A percentile compares a stretch with the other conserved stretches of the same genome.
phyloP scores from a whole-genome alignment of 2,888 invertebrate species.

The Drosophila flavopinicola region DNA sequence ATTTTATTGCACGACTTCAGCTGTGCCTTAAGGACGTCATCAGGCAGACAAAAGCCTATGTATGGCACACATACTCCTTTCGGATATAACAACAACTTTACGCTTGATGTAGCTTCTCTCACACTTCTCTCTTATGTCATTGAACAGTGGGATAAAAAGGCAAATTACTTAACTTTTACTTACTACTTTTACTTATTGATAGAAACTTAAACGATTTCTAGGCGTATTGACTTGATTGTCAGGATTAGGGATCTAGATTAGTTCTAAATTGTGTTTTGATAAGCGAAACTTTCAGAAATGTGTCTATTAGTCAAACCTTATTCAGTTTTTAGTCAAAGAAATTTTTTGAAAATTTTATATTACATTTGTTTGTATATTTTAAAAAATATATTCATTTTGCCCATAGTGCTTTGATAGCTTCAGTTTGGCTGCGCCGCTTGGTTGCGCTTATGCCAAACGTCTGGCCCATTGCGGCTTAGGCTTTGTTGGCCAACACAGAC shows the following conservation, averaged over 20 bases:
- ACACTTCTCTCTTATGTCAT: slow-evolving; percentile 1
- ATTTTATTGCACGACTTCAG: slow-evolving; percentile 31
- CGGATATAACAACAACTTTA: slow-evolving; percentile 31
- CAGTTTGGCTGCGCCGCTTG: slow-evolving; percentile 32
- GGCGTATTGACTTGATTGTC: too few species aligned
- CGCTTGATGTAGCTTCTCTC: slow-evolving; percentile 52
- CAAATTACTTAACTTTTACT: too few species aligned
- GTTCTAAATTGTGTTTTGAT: too few species aligned
- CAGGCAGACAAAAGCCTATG: slow-evolving; percentile 8
- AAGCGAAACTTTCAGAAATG: too few species aligned
- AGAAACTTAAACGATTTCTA: too few species aligned
- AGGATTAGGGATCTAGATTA: too few species aligned
- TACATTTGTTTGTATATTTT: background rate
- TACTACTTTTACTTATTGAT: too few species aligned
- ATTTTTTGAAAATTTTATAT: background rate
- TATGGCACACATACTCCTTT: slow-evolving; percentile 10
- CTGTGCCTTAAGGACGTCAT: slow-evolving; percentile 7
- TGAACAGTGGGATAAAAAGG: slow-evolving; percentile 3
- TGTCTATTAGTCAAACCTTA: too few species aligned
- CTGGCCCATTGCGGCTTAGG: slow-evolving; percentile 56
- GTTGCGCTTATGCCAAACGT: slow-evolving; percentile 48
- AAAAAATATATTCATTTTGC: background rate
- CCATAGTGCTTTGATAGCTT: slow-evolving; percentile 11
- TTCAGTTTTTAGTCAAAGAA: background rate
- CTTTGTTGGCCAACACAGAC: slow-evolving; percentile 46